Evolutionary conservation across 23 tunicate genomes (phyloP).

Genomic region (Aplidium turbinatum): DNA sequence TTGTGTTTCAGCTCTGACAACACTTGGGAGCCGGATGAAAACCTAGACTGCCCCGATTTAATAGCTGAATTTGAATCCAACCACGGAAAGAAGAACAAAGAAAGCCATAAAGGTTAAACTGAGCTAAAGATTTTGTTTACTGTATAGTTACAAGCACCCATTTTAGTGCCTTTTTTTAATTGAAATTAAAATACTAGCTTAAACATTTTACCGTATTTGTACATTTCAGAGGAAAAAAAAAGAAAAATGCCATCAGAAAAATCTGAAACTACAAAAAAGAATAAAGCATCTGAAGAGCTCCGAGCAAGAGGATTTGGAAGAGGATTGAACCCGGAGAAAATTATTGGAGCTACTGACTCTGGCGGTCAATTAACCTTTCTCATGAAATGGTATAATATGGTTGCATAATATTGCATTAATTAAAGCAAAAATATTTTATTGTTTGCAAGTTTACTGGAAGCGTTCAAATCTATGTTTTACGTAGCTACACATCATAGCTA

Average conservation of each 20-base stretch:
- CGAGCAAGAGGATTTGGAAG: constrained; percentile 82
- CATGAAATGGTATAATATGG: constrained; percentile 93
- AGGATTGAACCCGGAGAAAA: constrained; percentile 86
- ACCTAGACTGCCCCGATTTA: constrained; percentile 89
- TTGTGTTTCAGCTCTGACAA: constrained; percentile 63
- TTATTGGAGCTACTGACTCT: constrained; percentile 92
- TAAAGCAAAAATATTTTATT: no score
- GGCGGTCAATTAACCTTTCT: constrained; percentile 88
- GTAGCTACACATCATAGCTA: no score
- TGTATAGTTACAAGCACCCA: no score
- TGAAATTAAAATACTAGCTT: no score
- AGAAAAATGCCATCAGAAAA: constrained; percentile 29
- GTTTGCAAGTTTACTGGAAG: no score
- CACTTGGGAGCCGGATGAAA: constrained; percentile 98
- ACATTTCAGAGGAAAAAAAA: constrained; percentile 45
- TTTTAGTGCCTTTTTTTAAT: no score
- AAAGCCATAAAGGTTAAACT: neutral
- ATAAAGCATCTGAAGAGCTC: constrained; percentile 26
- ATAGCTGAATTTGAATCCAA: constrained; percentile 78
- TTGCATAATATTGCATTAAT: no score
- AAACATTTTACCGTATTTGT: neutral
- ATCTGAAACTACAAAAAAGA: constrained; percentile 38
- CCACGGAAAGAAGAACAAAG: constrained; percentile 41
- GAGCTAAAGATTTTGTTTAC: no score
- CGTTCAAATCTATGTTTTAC: no score